phyloP scores from a whole-genome alignment of 2,113 vertebrate genomes.

The Gopherus flavomarginatus region DNA sequence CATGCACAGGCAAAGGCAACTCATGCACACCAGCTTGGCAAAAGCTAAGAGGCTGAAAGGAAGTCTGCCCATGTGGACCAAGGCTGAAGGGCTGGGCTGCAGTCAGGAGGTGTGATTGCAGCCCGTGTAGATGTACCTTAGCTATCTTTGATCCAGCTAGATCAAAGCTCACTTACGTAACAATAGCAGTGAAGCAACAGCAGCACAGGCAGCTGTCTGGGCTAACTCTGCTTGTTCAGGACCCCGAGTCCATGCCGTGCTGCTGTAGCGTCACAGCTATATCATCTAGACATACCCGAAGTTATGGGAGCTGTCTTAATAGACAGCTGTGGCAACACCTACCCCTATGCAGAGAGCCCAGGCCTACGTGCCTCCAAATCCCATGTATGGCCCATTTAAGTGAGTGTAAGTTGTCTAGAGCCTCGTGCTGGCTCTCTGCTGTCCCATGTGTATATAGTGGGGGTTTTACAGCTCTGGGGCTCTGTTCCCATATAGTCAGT shows the following conservation, averaged over 20 bases:
- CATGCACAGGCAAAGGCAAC: no score
- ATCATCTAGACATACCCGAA: neutral
- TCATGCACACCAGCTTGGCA: no score
- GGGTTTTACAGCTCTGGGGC: neutral
- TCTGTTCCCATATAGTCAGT: neutral
- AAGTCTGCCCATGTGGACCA: neutral
- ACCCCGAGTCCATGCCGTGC: neutral
- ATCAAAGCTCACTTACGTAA: neutral
- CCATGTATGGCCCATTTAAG: neutral
- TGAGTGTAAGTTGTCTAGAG: neutral
- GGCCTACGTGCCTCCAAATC: neutral
- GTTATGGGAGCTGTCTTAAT: neutral
- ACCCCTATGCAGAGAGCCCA: neutral
- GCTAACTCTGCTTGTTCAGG: neutral
- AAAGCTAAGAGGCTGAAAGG: neutral
- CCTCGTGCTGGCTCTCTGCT: neutral
- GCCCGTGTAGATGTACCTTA: no score
- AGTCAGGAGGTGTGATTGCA: no score
- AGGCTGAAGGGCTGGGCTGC: no score
- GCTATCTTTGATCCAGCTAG: neutral
- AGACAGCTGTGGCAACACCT: neutral
- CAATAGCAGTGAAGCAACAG: neutral
- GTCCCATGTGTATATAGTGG: neutral
- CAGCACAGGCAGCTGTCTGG: neutral
- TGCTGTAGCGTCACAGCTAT: neutral